Base-by-base conservation (phyloP, 1,140 invertebrate genomes). In the Heliconius himera region DNA sequence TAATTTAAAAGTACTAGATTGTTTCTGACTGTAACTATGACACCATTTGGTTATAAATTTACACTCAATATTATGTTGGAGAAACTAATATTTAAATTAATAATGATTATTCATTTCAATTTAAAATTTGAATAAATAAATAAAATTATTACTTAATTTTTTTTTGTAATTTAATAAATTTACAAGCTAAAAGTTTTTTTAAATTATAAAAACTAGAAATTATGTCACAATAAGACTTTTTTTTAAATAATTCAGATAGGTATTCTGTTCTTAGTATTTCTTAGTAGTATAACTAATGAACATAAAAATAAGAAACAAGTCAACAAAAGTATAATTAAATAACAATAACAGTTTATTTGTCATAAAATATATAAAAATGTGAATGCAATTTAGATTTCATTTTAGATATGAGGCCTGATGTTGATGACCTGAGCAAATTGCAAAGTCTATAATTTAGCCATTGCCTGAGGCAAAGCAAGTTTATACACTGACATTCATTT, bases 1-100 rank as follows among this genome's bases (percentile, higher is more conserved):
- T 77, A 82, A 84, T 85, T 84, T 81, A 85, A 46, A 66, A 49
- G 11, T 36, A 70, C 38, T 26, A 46, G 60, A 76, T 70, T 76
- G 38, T 70, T 70, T 29, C 60, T 70, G 70, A 49, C 36, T 60
- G 66, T 76, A 70, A 49, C 74, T 20, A n/a, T 70, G 33, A 22
- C 11, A n/a, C 66, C 36, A 49, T 26, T 29, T 3, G 54, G 38
- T 70, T 49, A 66, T 75, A 22, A 76, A 76, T 76, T 70, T 49
- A 6, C 54, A 70, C 8, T 22, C 49, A 76, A 49, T 70, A 33
- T 70, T 36, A 29, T 56, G 3, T 36, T 54, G 38, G 56, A 8
- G 18, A 20, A 20, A 18, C 18, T 51, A 51, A 51, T 1, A 51
- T 20, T 20, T 51, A 51, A 51, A 51, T 51, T 8, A 51, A 51